phyloP scores from a whole-genome alignment of 1,140 invertebrate genomes.

The Solenopsis invicta region DNA sequence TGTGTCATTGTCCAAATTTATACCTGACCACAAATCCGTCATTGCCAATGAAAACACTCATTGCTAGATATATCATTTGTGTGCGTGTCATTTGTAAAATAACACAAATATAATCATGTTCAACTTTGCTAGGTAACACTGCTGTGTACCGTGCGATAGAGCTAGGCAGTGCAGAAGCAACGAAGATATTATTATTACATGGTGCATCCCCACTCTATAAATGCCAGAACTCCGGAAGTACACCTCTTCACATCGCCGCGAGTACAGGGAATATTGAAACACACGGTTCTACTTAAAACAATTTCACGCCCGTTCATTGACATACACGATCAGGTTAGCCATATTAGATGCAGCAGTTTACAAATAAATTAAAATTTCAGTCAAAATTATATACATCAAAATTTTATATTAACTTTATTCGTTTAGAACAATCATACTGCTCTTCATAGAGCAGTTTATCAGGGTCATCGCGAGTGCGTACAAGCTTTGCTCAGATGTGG shows the following conservation, averaged over 20 bases:
- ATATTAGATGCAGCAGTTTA: neutral
- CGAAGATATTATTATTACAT: constrained; percentile 30
- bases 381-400: neutral
- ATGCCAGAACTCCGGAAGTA: constrained; percentile 55
- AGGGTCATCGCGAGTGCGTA: constrained; percentile 53
- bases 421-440: constrained; percentile 59
- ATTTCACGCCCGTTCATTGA: constrained; percentile 45
- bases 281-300: constrained; percentile 22
- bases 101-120: neutral
- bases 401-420: neutral
- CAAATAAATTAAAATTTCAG: neutral
- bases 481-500: constrained; percentile 47
- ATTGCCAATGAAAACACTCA: neutral
- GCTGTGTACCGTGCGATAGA: constrained; percentile 52
- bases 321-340: constrained; percentile 49
- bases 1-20: too few relatives aligned
- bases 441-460: constrained; percentile 63
- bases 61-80: neutral
- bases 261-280: constrained; percentile 21
- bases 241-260: constrained; percentile 64
- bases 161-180: constrained; percentile 57
- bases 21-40: neutral
- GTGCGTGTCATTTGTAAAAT: neutral
- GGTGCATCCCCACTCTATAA: constrained; percentile 46
- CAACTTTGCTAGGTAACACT: constrained; percentile 33